These are phyloP conservation scores for Phyllostomus discolor DNA, from an alignment of 2,113 vertebrate genomes.

Conservation along the genomic window DNA sequence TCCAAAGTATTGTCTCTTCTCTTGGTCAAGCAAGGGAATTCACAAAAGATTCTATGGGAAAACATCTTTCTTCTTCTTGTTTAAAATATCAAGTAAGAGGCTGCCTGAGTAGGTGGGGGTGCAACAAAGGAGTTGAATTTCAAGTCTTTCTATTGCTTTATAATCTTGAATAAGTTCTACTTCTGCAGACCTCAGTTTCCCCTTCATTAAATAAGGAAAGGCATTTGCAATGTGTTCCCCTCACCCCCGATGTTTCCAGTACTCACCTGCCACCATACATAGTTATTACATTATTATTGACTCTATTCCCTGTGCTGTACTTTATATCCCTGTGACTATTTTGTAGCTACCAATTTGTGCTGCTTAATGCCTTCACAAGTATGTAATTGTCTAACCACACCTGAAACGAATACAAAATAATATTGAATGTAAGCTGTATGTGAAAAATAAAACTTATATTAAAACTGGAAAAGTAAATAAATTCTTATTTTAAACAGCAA, in stretches of 20 bases:
- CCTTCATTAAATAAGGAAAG: background rate
- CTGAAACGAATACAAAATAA: background rate
- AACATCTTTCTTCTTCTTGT: background rate
- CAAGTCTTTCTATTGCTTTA: background rate
- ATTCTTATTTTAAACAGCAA: background rate
- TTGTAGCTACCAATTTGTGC: background rate
- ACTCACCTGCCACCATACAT: background rate
- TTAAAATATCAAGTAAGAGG: background rate
- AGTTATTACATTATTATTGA: background rate
- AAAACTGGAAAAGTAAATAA: background rate
- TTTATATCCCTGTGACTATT: background rate
- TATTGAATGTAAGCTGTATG: background rate
- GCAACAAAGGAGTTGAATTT: background rate
- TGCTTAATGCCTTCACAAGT: background rate
- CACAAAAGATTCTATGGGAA: background rate
- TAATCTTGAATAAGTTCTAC: background rate
- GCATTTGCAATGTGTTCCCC: background rate
- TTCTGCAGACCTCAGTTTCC: background rate
- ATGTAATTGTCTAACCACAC: background rate
- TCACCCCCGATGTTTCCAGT: background rate
- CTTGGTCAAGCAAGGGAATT: background rate
- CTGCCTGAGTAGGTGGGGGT: background rate
- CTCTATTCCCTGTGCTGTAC: background rate
- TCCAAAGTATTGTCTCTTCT: background rate
- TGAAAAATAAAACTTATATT: background rate